phyloP scores from a whole-genome alignment of 1,140 invertebrate genomes.

The Lerema accius region DNA sequence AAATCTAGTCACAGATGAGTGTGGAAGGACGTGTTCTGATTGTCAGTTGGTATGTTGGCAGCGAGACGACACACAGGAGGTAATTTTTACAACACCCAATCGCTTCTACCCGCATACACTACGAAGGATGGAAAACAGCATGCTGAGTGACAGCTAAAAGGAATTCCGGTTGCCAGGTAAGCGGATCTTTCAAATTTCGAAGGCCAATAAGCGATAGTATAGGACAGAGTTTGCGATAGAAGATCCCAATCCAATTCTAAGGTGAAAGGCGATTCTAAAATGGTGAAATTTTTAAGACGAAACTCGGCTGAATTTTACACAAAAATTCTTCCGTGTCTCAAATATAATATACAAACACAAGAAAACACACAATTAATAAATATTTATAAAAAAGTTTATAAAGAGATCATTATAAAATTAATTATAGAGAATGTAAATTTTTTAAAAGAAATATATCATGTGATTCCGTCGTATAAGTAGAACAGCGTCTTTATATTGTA shows the following conservation, averaged over 20 bases:
- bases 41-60: conserved; percentile 54
- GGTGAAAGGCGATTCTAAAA: conserved; percentile 53
- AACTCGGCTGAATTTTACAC: conserved; percentile 34
- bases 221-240: conserved; percentile 35
- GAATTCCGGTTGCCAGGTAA: conserved; percentile 44
- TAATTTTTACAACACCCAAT: conserved; percentile 62
- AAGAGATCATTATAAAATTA: neutral
- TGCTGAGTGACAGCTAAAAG: conserved; percentile 50
- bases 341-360: conserved; percentile 20
- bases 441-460: no score
- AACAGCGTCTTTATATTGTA: no score
- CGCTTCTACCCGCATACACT: conserved; percentile 54
- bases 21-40: conserved; percentile 55
- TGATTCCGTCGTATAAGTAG: no score
- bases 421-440: neutral
- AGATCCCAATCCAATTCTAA: conserved; percentile 49
- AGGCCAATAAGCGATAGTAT: conserved; percentile 57
- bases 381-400: conserved; percentile 8
- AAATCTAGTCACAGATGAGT: conserved; percentile 45
- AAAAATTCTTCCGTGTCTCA: conserved; percentile 9
- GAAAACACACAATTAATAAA: neutral
- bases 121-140: conserved; percentile 51
- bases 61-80: conserved; percentile 40
- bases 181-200: conserved; percentile 50
- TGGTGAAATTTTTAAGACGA: conserved; percentile 47